Evolutionary conservation across 2,113 vertebrate genomes (phyloP).

Genomic region (Rhea pennata): DNA sequence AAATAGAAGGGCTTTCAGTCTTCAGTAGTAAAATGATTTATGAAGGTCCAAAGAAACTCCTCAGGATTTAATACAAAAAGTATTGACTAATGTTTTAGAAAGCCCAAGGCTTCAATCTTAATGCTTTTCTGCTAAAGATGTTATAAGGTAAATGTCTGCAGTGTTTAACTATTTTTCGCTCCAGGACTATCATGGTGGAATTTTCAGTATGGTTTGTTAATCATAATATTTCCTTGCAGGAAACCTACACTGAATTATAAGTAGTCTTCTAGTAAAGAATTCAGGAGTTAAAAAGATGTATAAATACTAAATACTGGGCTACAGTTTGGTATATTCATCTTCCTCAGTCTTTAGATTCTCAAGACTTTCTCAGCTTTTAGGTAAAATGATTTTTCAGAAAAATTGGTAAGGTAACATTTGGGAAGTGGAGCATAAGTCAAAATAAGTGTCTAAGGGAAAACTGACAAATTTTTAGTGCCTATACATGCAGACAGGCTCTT

Average conservation of each 20-base stretch:
- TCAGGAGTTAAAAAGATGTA: background rate
- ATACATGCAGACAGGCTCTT: background rate
- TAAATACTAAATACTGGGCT: background rate
- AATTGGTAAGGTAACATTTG: background rate
- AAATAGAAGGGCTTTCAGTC: background rate
- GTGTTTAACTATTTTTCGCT: background rate
- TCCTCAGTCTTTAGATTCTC: background rate
- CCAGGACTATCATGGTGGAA: background rate
- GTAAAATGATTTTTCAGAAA: background rate
- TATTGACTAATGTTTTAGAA: slow-evolving; percentile 5
- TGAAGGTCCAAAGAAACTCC: background rate
- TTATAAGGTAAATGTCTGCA: background rate
- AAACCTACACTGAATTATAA: slow-evolving; percentile 32
- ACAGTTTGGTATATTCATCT: background rate
- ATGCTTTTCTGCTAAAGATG: background rate
- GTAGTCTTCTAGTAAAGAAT: background rate
- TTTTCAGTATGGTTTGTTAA: background rate
- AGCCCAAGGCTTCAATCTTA: background rate
- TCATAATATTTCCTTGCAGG: background rate
- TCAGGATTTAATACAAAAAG: slow-evolving; percentile 11
- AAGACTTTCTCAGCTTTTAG: background rate
- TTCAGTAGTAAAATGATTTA: background rate
- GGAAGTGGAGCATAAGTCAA: background rate
- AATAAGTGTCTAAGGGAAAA: background rate
- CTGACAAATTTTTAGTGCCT: background rate